A percentile compares a stretch with the other conserved stretches of the same genome.
Conservation (phyloP, 2,888 invertebrate species). For the Sarcophaga rosellei region DNA sequence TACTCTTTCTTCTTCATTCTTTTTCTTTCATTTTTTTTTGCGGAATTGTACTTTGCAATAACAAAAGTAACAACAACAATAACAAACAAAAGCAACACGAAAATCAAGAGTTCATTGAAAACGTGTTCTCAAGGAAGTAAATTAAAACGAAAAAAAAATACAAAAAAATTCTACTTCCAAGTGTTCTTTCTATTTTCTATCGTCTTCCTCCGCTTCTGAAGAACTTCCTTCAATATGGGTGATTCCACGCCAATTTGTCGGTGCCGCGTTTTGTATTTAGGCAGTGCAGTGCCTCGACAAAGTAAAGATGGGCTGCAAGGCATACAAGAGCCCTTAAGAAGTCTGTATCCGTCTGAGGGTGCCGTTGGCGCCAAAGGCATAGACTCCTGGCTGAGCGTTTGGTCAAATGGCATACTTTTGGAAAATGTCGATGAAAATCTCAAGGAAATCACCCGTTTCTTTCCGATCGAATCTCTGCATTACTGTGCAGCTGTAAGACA, state of each 20-base stretch:
- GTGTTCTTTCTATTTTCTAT: not conserved
- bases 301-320: conserved; percentile 99
- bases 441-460: conserved; percentile 96
- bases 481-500: conserved; percentile 97
- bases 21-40: conserved; percentile 26
- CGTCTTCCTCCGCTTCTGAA: not conserved
- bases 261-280: conserved; percentile 97
- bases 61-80: not conserved
- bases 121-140: conserved; percentile 68
- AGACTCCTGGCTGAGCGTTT: conserved; percentile 98
- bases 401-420: conserved; percentile 96
- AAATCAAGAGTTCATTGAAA: conserved; percentile 44
- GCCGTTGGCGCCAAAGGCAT: conserved; percentile 93
- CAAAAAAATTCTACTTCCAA: not conserved
- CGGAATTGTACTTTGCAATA: not conserved
- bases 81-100: not conserved
- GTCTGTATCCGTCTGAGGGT: conserved; percentile 97
- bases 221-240: conserved; percentile 80
- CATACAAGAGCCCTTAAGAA: conserved; percentile 97
- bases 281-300: conserved; percentile 97
- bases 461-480: conserved; percentile 96
- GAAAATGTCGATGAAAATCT: conserved; percentile 98
- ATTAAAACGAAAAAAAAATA: conserved; percentile 42
- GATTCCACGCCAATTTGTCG: conserved; percentile 97
- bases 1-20: conserved; percentile 28